Base-by-base conservation (phyloP, 2,888 invertebrate genomes). In the Stenolophus ochropezus region DNA sequence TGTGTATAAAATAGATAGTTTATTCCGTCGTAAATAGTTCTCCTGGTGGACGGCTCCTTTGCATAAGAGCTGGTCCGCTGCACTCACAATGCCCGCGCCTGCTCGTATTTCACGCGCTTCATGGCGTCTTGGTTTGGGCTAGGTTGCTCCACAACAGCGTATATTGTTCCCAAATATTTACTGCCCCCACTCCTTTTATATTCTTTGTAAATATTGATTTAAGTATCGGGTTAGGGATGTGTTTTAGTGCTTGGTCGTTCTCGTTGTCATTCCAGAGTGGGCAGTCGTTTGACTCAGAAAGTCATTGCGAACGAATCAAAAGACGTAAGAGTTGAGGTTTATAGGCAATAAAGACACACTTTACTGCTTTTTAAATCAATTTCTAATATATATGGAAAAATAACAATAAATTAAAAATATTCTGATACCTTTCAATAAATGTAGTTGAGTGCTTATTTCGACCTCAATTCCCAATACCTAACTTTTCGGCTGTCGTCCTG, bases 161-260 rank as follows among this genome's bases (percentile, higher is more conserved):
- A 73, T 73, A 73, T 73, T 73, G 73, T 73, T 73, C 49, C 49
- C 49, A 8, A 49, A 73, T 73, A 73, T 73, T 73, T 73, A 73
- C 73, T 73, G 73, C 49, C 47, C 49, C 49, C 49, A 21, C 73
- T 73, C 51, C 49, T 73, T 73, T 73, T 49, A 73, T 73, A 73
- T 20, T 42, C 73, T 73, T 73, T 73, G 73, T 73, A 73, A 73
- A 73, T 73, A 73, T 73, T 73, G 73, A 73, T 73, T 73, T 73
- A 73, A 73, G 73, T 73, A 73, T 73, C 73, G 73, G 73, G 49
- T 73, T 47, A 51, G 73, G 73, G 49, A 49, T 47, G 47, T 69
- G 69, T 69, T 69, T 69, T 69, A 61, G 23, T 42, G 47, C 47
- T 33, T 58, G 21, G 4, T n/a, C 65, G 65, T 20, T n/a, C 20